Conservation (phyloP, 1,140 invertebrate genomes). For the Scaptodrosophila lebanonensis region DNA sequence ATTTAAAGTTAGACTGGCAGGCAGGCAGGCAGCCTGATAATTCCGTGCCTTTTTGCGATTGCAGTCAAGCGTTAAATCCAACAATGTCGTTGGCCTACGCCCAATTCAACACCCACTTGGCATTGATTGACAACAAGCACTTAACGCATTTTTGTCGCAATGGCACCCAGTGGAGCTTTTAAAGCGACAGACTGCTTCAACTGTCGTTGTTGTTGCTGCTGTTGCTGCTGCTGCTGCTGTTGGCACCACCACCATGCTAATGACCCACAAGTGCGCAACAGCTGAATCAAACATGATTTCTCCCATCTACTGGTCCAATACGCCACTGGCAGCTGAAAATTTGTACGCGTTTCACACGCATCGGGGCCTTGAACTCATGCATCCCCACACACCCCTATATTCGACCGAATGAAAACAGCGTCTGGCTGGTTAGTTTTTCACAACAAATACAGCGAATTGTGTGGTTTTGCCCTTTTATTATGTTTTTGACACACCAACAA, state of each 20-base stretch:
- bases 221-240: neutral
- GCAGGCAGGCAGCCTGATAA: neutral
- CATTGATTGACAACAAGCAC: conserved; percentile 66
- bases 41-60: conserved; percentile 3
- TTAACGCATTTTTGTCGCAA: conserved; percentile 51
- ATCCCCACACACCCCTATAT: neutral
- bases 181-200: conserved; percentile 9
- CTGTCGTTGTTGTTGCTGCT: neutral
- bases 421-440: too few relatives aligned
- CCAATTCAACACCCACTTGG: conserved; percentile 16
- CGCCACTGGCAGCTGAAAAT: conserved; percentile 17
- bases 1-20: neutral
- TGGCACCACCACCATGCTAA: conserved; percentile 37
- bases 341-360: conserved; percentile 11
- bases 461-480: too few relatives aligned
- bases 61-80: conserved; percentile 50
- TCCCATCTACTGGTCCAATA: neutral
- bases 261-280: conserved; percentile 68
- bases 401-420: too few relatives aligned
- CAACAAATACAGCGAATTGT: too few relatives aligned
- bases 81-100: conserved; percentile 17
- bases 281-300: conserved; percentile 39
- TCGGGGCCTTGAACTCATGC: too few relatives aligned
- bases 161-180: too few relatives aligned
- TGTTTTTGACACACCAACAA: too few relatives aligned